phyloP scores from a whole-genome alignment of 37 sponge, comb jelly and placozoan genomes.

The Diacarnus erythraeanus region DNA sequence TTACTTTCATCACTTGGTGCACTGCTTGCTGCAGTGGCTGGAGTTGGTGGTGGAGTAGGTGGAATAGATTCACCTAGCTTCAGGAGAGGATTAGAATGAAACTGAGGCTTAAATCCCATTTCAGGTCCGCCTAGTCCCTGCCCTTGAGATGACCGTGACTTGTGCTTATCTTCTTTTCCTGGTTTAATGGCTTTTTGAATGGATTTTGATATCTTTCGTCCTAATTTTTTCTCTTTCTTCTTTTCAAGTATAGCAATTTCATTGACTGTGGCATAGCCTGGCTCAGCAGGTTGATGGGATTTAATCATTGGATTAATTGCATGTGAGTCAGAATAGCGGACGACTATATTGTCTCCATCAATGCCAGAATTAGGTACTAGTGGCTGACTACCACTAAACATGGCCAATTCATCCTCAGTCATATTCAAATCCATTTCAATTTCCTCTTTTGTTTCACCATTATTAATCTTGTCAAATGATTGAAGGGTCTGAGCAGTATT shows the following conservation, averaged over 20 bases:
- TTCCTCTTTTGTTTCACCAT: not conserved
- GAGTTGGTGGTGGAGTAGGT: conserved; percentile 52
- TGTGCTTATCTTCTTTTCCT: not conserved
- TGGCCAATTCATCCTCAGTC: conserved; percentile 18
- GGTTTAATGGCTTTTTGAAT: conserved; percentile 54
- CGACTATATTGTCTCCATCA: conserved; percentile 14
- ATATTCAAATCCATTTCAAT: not conserved
- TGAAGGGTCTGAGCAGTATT: conserved; percentile 12
- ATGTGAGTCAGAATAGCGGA: conserved; percentile 9
- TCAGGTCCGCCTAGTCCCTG: conserved; percentile 19
- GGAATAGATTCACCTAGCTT: conserved; percentile 13
- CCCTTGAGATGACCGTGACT: not conserved
- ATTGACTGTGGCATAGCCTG: conserved; percentile 32
- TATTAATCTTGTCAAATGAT: not conserved
- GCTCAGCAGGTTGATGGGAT: not conserved
- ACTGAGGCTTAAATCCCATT: conserved; percentile 62
- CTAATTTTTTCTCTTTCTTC: conserved; percentile 8
- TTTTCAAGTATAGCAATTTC: conserved; percentile 27
- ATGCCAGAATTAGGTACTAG: not conserved
- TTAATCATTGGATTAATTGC: not conserved
- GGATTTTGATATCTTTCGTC: conserved; percentile 36
- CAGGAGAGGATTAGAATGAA: conserved; percentile 56
- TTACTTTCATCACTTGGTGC: conserved; percentile 34
- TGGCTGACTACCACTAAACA: conserved; percentile 7
- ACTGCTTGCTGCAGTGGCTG: conserved; percentile 39